Conservation (phyloP, 2,888 invertebrate genomes). For the Unio delphinus region DNA sequence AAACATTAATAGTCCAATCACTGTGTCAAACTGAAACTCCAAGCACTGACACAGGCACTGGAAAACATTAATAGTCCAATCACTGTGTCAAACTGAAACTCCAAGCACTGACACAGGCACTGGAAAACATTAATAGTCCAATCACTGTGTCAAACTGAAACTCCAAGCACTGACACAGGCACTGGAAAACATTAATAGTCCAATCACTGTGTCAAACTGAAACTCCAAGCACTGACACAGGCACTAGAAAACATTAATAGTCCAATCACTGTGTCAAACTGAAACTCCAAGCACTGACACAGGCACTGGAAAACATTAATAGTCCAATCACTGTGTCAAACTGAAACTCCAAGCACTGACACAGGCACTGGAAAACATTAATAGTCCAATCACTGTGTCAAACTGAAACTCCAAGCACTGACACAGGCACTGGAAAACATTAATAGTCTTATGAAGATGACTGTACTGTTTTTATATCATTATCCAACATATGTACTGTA, state of each 20-base stretch:
- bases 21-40: slow-evolving; percentile 98
- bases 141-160: slow-evolving; percentile 98
- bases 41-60: slow-evolving; percentile 88
- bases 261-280: slow-evolving; percentile 96
- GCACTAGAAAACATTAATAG: slow-evolving; percentile 72
- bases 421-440: slow-evolving; percentile 78
- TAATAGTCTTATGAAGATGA: no score
- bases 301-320: slow-evolving; percentile 75
- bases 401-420: slow-evolving; percentile 98
- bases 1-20: slow-evolving; percentile 79
- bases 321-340: slow-evolving; percentile 94
- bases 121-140: slow-evolving; percentile 72
- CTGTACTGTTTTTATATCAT: no score
- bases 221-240: slow-evolving; percentile 94
- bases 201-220: slow-evolving; percentile 97
- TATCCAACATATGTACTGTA: no score
- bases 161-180: slow-evolving; percentile 93
- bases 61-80: slow-evolving; percentile 76
- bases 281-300: slow-evolving; percentile 94
- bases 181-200: slow-evolving; percentile 72
- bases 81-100: slow-evolving; percentile 97
- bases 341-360: slow-evolving; percentile 96
- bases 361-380: slow-evolving; percentile 76
- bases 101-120: slow-evolving; percentile 91
- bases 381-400: slow-evolving; percentile 88